Conservation (phyloP, 2,113 vertebrate species). For the Equus quagga region DNA sequence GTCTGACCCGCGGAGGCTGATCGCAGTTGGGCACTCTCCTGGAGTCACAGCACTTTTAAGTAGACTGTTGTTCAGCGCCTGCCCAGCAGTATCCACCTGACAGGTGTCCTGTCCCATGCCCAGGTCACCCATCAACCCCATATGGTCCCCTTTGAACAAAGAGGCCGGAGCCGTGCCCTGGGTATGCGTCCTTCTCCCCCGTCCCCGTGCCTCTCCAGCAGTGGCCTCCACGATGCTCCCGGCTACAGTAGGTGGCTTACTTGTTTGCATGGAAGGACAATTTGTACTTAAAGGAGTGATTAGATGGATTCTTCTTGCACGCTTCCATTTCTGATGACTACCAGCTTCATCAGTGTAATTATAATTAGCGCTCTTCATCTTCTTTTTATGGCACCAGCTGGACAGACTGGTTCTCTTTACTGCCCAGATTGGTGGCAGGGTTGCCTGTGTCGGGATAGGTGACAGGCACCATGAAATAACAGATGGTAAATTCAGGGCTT, state of each 20-base stretch:
- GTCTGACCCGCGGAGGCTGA: not conserved
- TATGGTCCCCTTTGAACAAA: not conserved
- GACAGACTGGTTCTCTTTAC: slow-evolving; percentile 89
- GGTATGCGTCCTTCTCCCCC: slow-evolving; percentile 67
- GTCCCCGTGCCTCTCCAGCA: slow-evolving; percentile 69
- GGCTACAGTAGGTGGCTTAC: slow-evolving; percentile 80
- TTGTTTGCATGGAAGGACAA: slow-evolving; percentile 85
- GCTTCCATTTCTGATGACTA: slow-evolving; percentile 90
- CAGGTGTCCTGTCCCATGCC: not conserved
- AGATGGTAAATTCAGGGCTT: slow-evolving; percentile 98
- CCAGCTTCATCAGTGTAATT: slow-evolving; percentile 91
- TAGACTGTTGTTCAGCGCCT: not conserved
- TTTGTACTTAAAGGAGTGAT: slow-evolving; percentile 85
- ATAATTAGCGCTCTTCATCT: slow-evolving; percentile 93
- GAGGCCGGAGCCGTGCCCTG: slow-evolving; percentile 65
- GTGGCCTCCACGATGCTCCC: slow-evolving; percentile 64
- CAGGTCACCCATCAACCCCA: not conserved
- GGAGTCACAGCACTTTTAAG: not conserved
- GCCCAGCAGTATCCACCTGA: not conserved
- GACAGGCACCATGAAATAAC: slow-evolving; percentile 95
- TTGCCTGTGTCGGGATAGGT: slow-evolving; percentile 92
- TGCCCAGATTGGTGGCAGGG: slow-evolving; percentile 90
- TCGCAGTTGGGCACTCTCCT: not conserved
- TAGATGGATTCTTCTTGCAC: slow-evolving; percentile 84
- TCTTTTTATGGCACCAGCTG: slow-evolving; percentile 93